Evolutionary conservation across 2,797 vertebrate genomes (phyloP).

Genomic region (Anguilla anguilla): DNA sequence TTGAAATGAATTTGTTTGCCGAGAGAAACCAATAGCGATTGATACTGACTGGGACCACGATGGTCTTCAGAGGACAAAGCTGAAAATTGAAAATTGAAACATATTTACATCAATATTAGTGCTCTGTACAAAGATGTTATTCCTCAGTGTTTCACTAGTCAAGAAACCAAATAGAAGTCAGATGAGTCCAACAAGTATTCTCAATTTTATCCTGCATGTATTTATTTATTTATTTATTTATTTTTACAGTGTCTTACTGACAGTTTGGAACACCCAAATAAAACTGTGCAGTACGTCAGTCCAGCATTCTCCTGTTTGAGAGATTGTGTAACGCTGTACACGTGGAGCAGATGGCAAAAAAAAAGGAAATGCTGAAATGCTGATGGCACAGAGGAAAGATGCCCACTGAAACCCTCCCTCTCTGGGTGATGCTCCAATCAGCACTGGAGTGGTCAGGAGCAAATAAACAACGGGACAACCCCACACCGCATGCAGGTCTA

Average conservation of each 20-base stretch:
- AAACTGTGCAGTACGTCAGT: background rate
- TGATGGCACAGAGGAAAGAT: background rate
- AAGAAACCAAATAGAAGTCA: background rate
- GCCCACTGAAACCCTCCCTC: background rate
- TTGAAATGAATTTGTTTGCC: conserved; percentile 75
- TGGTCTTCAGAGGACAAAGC: background rate
- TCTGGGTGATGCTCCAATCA: background rate
- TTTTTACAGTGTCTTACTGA: background rate
- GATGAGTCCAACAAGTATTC: background rate
- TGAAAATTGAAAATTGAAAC: background rate
- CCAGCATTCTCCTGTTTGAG: background rate
- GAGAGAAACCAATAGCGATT: conserved; percentile 62
- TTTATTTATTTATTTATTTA: background rate
- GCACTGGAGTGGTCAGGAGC: background rate
- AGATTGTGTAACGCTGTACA: background rate
- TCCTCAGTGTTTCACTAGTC: background rate
- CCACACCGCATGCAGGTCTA: background rate
- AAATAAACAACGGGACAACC: background rate
- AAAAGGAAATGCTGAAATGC: too few relatives aligned
- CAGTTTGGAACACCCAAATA: background rate
- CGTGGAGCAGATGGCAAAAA: background rate
- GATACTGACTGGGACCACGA: conserved; percentile 59
- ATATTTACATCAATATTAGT: background rate
- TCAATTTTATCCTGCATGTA: background rate
- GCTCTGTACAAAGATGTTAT: background rate